Base-by-base conservation (phyloP, 2,797 vertebrate genomes). In the Ceyx erithaca region DNA sequence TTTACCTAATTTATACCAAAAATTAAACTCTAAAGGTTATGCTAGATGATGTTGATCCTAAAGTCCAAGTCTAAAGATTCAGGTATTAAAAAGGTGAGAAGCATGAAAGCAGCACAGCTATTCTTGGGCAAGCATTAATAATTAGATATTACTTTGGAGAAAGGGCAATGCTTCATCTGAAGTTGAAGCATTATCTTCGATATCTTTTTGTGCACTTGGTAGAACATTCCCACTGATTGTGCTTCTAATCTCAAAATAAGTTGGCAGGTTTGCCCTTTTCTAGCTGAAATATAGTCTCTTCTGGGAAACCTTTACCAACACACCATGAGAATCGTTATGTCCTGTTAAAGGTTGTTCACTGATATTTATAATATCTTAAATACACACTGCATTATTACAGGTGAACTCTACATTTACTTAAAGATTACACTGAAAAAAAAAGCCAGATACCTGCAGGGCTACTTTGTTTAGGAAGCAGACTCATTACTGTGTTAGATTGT, bases 251-350 rank as follows among this genome's bases (percentile, higher is more conserved):
- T 96, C 93, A 96, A 96, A 95, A 92, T 90, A 96, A 94, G 76
- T 83, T 97, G 96, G 94, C 75, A 67, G 94, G 48, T 96, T 94
- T 97, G 97, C 97, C 96, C 97, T 98, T 98, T 97, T 96, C 95
- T 93, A 89, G 67, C 54, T 96, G 97, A 97, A 97, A 95, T 96
- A 93, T 22, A 95, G 92, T 80, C 80, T 96, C 96, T 94, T 94
- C 89, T 90, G 93, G 94, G 93, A 97, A 96, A 93, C 85, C 59
- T 93, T 85, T 96, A 76, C 91, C 86, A 95, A 93, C 48, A 89
- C 71, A 94, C 77, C 95, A 45, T 94, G 80, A 96, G 84, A 96
- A 95, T 83, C 85, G 92, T 94, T 96, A 93, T 94, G 70, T 95
- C 87, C 96, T 91, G 90, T 95, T 96, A 97, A 97, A 97, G 95